These are phyloP conservation scores for Hippocampus guttulatus DNA, from an alignment of 2,113 vertebrate species.

Conservation along the genomic window DNA sequence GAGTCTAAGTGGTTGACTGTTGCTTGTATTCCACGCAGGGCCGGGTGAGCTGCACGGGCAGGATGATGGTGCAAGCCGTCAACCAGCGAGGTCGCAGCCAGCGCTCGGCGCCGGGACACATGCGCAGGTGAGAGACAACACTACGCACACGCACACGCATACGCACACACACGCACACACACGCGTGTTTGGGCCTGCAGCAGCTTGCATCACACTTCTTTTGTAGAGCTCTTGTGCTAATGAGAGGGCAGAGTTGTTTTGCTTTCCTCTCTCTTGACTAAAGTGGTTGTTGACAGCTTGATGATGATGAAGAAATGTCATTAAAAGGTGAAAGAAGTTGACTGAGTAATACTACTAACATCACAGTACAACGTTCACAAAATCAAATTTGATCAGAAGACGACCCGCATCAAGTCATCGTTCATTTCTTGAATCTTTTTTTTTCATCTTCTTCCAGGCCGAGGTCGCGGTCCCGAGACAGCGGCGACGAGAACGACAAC, in stretches of 20 bases:
- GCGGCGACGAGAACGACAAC: slow-evolving; percentile 91
- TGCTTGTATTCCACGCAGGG: slow-evolving; percentile 70
- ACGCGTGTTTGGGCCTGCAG: slow-evolving; percentile 15
- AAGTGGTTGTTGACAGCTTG: not conserved
- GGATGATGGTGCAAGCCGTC: slow-evolving; percentile 98
- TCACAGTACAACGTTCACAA: not conserved
- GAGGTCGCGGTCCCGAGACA: slow-evolving; percentile 93
- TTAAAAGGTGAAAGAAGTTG: not conserved
- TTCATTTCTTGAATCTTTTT: too few relatives aligned
- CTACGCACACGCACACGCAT: not conserved
- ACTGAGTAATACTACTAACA: too few relatives aligned
- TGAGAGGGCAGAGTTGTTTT: slow-evolving; percentile 44
- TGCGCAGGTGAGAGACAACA: slow-evolving; percentile 81
- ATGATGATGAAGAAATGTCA: not conserved
- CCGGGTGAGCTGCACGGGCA: slow-evolving; percentile 87
- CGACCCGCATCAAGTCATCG: not conserved
- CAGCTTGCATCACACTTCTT: slow-evolving; percentile 14
- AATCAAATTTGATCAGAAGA: too few relatives aligned
- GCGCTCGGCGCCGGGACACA: slow-evolving; percentile 82
- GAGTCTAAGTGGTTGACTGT: not conserved
- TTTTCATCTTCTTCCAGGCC: slow-evolving; percentile 68
- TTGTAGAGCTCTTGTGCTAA: slow-evolving; percentile 17
- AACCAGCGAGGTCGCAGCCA: slow-evolving; percentile 93
- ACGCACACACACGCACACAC: not conserved
- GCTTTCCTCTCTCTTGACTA: not conserved